Percentiles rank a stretch among this genome's conserved stretches.
Conservation (phyloP, 2,797 vertebrate genomes). For the Calcarius lapponicus region DNA sequence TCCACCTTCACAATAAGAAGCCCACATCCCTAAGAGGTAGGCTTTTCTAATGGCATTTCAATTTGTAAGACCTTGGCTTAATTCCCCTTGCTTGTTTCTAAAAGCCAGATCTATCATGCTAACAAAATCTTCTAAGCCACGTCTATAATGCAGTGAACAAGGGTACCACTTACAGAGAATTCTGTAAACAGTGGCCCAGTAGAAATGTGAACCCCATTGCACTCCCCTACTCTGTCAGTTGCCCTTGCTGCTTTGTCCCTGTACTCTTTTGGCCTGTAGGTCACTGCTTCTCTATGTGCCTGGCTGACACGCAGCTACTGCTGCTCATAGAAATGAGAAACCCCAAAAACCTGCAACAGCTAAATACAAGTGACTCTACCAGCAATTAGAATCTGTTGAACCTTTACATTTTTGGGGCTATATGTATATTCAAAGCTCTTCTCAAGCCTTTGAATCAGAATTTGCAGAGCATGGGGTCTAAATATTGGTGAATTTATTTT, state of each 20-base stretch:
- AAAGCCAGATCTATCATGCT: background rate
- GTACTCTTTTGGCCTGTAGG: background rate
- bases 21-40: background rate
- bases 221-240: background rate
- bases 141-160: background rate
- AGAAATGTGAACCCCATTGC: background rate
- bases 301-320: fast-evolving
- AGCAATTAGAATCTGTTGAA: background rate
- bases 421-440: background rate
- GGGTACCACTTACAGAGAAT: background rate
- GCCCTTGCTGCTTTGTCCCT: background rate
- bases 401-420: background rate
- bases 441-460: background rate
- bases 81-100: background rate
- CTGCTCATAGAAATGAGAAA: background rate
- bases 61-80: background rate
- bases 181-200: background rate
- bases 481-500: background rate
- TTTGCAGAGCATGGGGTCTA: background rate
- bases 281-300: background rate
- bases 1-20: background rate
- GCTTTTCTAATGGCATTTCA: background rate
- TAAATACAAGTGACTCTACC: background rate
- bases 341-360: background rate
- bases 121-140: background rate